These are phyloP conservation scores for Aurelia aurita complex sp. Pacific DNA, from an alignment of 30 jellyfish, hydroid and myxozoan species.

Conservation along the genomic window DNA sequence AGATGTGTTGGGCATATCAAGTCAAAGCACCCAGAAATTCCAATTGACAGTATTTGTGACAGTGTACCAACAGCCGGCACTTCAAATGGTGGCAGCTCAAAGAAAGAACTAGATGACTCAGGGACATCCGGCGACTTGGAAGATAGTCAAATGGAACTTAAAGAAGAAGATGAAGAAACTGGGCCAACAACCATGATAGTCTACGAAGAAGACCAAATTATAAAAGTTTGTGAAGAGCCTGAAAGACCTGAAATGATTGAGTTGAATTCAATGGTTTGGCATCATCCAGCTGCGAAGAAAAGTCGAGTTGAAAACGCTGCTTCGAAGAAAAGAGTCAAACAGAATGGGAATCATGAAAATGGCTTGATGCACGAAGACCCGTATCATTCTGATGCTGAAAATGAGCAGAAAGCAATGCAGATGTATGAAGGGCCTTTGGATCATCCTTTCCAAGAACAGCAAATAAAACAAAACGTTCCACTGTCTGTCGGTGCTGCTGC, in stretches of 20 bases:
- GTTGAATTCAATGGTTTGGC: conserved; percentile 53
- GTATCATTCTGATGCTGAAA: background rate
- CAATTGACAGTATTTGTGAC: conserved; percentile 26
- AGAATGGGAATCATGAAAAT: conserved; percentile 10
- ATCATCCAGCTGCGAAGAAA: conserved; percentile 30
- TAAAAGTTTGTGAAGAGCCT: conserved; percentile 2
- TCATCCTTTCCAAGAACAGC: background rate
- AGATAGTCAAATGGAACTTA: conserved; percentile 8
- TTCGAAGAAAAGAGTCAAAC: background rate
- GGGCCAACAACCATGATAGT: background rate
- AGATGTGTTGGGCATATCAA: conserved; percentile 60
- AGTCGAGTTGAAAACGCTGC: background rate
- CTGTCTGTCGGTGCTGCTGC: background rate
- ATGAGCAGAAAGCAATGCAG: background rate
- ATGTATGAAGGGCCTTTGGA: no score
- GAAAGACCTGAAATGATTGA: conserved; percentile 40
- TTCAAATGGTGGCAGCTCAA: background rate
- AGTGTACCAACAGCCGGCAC: background rate
- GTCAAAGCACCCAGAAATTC: conserved; percentile 66
- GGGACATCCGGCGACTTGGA: conserved; percentile 16
- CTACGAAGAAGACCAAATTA: background rate
- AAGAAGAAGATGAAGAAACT: conserved; percentile 22
- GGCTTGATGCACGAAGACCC: background rate
- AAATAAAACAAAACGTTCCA: background rate
- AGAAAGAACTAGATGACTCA: conserved; percentile 9